phyloP scores from a whole-genome alignment of 2,113 vertebrate genomes.

The Myiopsitta monachus region DNA sequence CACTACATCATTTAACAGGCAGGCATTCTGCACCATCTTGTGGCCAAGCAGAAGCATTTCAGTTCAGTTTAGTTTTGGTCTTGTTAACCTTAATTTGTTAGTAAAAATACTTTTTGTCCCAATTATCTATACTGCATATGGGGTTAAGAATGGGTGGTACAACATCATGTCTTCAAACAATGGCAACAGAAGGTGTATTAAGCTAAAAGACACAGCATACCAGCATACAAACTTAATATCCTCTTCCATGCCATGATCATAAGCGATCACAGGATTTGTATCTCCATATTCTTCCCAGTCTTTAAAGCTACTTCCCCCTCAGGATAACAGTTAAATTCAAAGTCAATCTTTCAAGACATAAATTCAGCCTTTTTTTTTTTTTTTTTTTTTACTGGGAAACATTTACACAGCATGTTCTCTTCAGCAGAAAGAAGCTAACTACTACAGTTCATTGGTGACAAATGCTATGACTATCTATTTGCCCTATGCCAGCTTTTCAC shows the following conservation, averaged over 20 bases:
- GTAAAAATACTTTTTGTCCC: neutral
- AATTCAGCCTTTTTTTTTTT: neutral
- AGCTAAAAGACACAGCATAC: neutral
- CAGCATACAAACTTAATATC: neutral
- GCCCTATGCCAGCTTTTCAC: neutral
- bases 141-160: neutral
- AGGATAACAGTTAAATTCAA: neutral
- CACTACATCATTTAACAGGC: neutral
- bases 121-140: neutral
- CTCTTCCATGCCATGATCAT: neutral
- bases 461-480: neutral
- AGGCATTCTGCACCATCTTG: conserved; percentile 49
- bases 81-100: neutral
- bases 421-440: neutral
- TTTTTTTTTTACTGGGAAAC: neutral
- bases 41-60: conserved; percentile 38
- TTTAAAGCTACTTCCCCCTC: neutral
- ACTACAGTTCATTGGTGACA: neutral
- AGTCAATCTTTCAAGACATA: neutral
- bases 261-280: neutral
- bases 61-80: neutral
- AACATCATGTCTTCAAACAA: neutral
- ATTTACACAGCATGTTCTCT: neutral
- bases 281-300: neutral
- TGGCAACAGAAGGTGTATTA: accelerated